These are phyloP conservation scores for Esox lucius DNA, from an alignment of 2,797 vertebrate genomes.

Conservation along the genomic window DNA sequence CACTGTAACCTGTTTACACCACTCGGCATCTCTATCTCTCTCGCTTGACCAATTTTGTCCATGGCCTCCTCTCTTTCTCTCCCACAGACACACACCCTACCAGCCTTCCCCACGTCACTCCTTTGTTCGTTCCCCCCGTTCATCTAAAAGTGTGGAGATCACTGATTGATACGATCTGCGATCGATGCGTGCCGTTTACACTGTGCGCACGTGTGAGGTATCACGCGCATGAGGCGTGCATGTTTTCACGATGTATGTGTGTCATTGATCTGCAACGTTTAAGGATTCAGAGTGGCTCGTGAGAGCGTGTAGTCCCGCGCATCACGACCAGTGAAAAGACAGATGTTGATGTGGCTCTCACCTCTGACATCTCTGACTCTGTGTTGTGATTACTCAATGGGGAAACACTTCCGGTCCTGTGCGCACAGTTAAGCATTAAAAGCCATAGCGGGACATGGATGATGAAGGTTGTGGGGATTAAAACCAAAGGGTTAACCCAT, in stretches of 20 bases:
- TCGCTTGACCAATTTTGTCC: conserved; percentile 7
- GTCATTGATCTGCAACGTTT: conserved; percentile 13
- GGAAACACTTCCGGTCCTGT: not conserved
- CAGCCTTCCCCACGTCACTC: not conserved
- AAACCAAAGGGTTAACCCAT: not conserved
- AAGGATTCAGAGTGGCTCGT: conserved; percentile 5
- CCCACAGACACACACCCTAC: not conserved
- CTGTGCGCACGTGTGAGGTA: not conserved
- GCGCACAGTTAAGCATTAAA: not conserved
- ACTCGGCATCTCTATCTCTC: conserved; percentile 26
- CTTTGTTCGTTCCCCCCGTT: not conserved
- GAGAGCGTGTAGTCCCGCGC: not conserved
- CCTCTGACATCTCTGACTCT: not conserved
- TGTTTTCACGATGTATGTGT: not conserved
- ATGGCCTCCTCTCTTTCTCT: not conserved
- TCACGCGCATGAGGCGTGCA: not conserved
- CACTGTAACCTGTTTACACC: not conserved
- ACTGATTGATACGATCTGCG: not conserved
- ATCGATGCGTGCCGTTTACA: not conserved
- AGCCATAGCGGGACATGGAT: not conserved
- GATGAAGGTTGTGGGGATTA: not conserved
- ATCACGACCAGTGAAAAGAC: not conserved
- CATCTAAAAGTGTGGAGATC: not conserved
- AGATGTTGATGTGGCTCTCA: not conserved
- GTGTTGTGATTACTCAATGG: too few species aligned